phyloP scores from a whole-genome alignment of 2,113 vertebrate species.

The Dendropsophus ebraccatus region DNA sequence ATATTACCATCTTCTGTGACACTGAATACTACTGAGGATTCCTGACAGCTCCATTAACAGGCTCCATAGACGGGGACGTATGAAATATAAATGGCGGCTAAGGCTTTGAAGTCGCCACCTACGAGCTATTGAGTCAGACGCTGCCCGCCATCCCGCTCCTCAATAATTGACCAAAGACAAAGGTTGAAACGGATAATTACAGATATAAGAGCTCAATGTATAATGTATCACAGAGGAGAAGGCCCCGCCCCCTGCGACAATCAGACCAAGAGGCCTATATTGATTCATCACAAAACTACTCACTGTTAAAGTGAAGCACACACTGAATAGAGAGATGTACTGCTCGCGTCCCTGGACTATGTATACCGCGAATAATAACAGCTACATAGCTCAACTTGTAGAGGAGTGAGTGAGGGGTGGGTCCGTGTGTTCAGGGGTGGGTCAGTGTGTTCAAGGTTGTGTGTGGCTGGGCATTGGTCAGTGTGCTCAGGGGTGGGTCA shows the following conservation, averaged over 20 bases:
- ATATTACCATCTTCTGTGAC: background rate
- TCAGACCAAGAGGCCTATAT: background rate
- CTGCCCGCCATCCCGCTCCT: background rate
- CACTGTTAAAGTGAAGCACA: background rate
- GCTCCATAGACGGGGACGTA: background rate
- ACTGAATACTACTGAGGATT: background rate
- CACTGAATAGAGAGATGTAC: too few relatives aligned
- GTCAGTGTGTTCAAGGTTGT: background rate
- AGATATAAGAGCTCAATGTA: background rate
- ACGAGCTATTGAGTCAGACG: background rate
- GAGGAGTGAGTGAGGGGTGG: background rate
- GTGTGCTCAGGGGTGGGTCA: background rate
- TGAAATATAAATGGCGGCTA: background rate
- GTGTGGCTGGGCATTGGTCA: background rate
- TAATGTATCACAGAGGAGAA: background rate
- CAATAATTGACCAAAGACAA: background rate
- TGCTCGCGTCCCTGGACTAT: background rate
- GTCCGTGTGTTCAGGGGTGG: background rate
- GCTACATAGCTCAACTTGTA: background rate
- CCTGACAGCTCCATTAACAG: background rate
- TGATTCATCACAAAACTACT: too few relatives aligned
- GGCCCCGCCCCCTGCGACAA: background rate
- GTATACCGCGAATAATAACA: background rate
- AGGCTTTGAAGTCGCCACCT: constrained; percentile 18
- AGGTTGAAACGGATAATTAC: background rate